Evolutionary conservation across 2,797 vertebrate species (phyloP).

Genomic region (Chloroceryle amazona): DNA sequence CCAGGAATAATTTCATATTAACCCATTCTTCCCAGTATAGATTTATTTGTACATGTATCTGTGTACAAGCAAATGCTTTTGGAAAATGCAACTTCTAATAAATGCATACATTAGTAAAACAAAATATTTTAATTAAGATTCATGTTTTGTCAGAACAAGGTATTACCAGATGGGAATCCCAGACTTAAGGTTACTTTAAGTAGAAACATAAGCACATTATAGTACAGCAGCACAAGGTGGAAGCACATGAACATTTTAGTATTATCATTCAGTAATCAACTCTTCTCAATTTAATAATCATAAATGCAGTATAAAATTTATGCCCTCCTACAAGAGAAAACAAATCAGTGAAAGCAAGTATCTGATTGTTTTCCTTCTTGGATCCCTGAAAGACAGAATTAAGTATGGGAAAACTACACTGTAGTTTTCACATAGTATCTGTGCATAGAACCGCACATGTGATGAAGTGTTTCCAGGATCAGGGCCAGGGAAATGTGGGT

Average conservation of each 20-base stretch:
- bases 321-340: not conserved
- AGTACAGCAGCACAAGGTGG: not conserved
- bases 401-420: slow-evolving; percentile 57
- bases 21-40: not conserved
- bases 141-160: not conserved
- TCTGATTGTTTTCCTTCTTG: not conserved
- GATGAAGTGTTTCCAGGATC: slow-evolving; percentile 75
- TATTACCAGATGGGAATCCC: not conserved
- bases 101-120: not conserved
- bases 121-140: not conserved
- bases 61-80: not conserved
- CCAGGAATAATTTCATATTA: not conserved
- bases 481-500: slow-evolving; percentile 71
- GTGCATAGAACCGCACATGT: slow-evolving; percentile 55
- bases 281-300: not conserved
- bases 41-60: not conserved
- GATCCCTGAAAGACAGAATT: slow-evolving; percentile 21
- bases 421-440: slow-evolving; percentile 65
- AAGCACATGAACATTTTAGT: not conserved
- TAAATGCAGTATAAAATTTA: not conserved
- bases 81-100: not conserved
- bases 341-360: not conserved
- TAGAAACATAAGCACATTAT: not conserved
- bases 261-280: not conserved
- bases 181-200: not conserved